These are phyloP conservation scores for Anthrax anthrax DNA, from an alignment of 2,888 invertebrate genomes.

Conservation along the genomic window DNA sequence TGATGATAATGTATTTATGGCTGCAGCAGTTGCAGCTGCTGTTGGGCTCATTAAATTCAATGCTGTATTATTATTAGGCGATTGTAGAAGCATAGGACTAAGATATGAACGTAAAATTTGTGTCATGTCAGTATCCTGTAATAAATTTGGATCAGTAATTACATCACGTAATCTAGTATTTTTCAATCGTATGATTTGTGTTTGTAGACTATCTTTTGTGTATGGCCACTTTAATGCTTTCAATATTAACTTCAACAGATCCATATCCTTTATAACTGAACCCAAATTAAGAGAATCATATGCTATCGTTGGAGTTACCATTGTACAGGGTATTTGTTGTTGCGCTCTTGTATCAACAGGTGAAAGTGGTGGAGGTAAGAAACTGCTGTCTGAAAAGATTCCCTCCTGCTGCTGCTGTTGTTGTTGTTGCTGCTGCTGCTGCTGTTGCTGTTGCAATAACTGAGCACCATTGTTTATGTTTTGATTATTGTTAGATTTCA, in stretches of 20 bases:
- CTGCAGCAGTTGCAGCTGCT: constrained; percentile 11
- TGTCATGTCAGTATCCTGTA: constrained; percentile 31
- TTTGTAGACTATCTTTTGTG: constrained; percentile 21
- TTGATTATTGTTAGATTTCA: too few relatives aligned
- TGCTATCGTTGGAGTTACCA: constrained; percentile 3
- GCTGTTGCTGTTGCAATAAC: constrained; percentile 1
- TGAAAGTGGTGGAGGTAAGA: too few relatives aligned
- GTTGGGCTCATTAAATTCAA: constrained; percentile 19
- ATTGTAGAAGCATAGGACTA: constrained; percentile 10
- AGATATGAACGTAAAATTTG: constrained; percentile 29
- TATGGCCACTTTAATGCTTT: constrained; percentile 33
- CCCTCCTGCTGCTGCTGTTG: too few relatives aligned
- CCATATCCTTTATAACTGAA: constrained; percentile 30
- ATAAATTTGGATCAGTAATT: constrained; percentile 27
- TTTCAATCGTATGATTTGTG: constrained; percentile 26
- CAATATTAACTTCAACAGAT: constrained; percentile 30
- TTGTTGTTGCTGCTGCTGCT: constrained; percentile 1
- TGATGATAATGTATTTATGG: constrained; percentile 15
- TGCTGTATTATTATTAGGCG: not conserved
- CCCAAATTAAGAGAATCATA: constrained; percentile 26
- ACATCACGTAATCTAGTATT: constrained; percentile 28
- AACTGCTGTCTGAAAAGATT: too few relatives aligned
- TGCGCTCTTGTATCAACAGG: too few relatives aligned
- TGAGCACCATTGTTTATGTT: constrained; percentile 1
- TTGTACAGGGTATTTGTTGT: constrained; percentile 9